Evolutionary conservation across 2,113 vertebrate species (phyloP), one percentile per base, ranked within the genome.

Genomic region (Siniperca knerii): DNA sequence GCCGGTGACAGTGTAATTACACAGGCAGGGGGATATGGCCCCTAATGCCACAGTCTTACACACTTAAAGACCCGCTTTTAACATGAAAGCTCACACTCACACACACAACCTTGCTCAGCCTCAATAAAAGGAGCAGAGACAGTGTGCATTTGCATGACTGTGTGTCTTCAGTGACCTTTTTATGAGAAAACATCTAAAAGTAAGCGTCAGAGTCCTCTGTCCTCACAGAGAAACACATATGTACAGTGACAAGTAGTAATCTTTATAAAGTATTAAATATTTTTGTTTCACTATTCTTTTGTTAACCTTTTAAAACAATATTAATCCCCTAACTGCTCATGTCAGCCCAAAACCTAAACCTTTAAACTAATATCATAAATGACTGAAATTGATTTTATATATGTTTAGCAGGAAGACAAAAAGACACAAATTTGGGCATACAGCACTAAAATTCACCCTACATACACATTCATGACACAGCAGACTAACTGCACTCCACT

Each of bases 1-100:
- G 77, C 44, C 83, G 79, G 91, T 93, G 92, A 93, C 90, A 88
- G 90, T 92, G 86, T 95, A 95, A 95, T 96, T 95, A 93, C 92
- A 93, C 84, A 91, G 81, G 84, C 83, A 81, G 81, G 87, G 90
- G 90, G 92, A 79, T 91, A 89, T 87, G 92, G 90, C 89, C 88
- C 87, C 87, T 92, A 92, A 94, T 93, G 93, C 93, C 93, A 88
- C 89, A 92, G 93, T 90, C 91, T 94, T 92, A 86, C 89, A 84
- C 4, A 87, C 89, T 94, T 94, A 92, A 94, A 93, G 89, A 94
- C 78, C 83, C 65, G 75, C 93, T 95, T 93, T 92, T 91, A 93
- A 94, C 93, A 92, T 95, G 90, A 95, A 94, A 95, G 94, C 82
- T 71, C 79, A 48, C 80, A 79, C 80, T 44, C 77, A 48, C 57